A percentile compares a stretch with the other conserved stretches of the same genome.
Conservation (phyloP, 2,797 vertebrate genomes). For the Erpetoichthys calabaricus region DNA sequence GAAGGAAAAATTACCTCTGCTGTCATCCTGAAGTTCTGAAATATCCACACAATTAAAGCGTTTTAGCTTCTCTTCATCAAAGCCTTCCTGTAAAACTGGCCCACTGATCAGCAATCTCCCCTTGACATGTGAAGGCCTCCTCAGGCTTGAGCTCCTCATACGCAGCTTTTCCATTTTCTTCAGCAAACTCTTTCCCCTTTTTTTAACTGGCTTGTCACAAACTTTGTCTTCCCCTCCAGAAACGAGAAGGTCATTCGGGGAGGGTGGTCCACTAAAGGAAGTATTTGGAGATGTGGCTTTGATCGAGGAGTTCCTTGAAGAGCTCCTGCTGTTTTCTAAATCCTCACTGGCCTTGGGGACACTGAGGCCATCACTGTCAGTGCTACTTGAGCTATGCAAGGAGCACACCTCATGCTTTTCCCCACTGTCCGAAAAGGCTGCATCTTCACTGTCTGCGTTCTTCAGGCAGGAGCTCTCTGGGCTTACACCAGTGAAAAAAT, state of each 20-base stretch:
- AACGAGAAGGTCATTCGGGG: slow-evolving; percentile 31
- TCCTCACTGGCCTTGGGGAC: slow-evolving; percentile 33
- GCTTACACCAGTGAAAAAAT: slow-evolving; percentile 16
- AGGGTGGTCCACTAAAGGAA: slow-evolving; percentile 42
- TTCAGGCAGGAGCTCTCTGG: slow-evolving; percentile 27
- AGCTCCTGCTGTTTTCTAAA: slow-evolving; percentile 43
- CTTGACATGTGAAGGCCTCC: slow-evolving; percentile 24
- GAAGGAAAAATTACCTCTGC: slow-evolving; percentile 29
- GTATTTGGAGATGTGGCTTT: slow-evolving; percentile 40
- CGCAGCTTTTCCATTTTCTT: slow-evolving; percentile 71
- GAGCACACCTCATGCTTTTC: slow-evolving; percentile 54
- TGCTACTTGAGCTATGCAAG: slow-evolving; percentile 57
- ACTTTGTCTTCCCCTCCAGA: slow-evolving; percentile 36
- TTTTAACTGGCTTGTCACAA: slow-evolving; percentile 41
- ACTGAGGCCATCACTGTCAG: slow-evolving; percentile 45
- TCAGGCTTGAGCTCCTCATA: slow-evolving; percentile 35
- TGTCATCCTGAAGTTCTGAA: slow-evolving; percentile 30
- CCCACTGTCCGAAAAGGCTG: slow-evolving; percentile 20
- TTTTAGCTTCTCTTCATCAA: slow-evolving; percentile 43
- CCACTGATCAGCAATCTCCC: slow-evolving; percentile 33
- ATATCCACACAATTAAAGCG: slow-evolving; percentile 41
- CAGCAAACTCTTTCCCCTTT: slow-evolving; percentile 53
- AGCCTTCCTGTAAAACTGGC: slow-evolving; percentile 53
- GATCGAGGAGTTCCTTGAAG: slow-evolving; percentile 45
- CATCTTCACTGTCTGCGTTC: slow-evolving; percentile 20